A percentile compares a stretch with the other conserved stretches of the same genome.
Conservation (phyloP, 1,140 invertebrate species). For the Laupala kohalensis region DNA sequence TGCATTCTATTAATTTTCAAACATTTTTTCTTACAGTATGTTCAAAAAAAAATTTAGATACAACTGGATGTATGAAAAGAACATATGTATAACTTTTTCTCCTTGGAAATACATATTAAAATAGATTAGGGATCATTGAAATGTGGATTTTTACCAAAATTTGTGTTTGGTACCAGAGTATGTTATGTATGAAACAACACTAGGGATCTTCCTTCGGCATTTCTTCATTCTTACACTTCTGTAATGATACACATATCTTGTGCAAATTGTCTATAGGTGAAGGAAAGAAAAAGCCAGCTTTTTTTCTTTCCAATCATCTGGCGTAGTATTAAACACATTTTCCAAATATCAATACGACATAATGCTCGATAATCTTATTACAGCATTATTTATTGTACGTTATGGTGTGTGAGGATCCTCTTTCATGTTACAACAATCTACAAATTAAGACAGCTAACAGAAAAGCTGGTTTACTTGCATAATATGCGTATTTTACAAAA, state of each 20-base stretch:
- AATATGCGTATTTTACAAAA: neutral
- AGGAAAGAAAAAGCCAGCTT: no score
- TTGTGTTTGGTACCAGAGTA: neutral
- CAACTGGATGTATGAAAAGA: neutral
- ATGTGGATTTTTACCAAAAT: neutral
- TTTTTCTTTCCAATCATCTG: no score
- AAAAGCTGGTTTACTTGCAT: no score
- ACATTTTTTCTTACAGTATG: neutral
- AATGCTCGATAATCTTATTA: no score
- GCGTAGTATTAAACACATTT: no score
- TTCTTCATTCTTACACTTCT: neutral
- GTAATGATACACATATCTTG: neutral
- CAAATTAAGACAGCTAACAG: neutral
- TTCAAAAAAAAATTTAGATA: neutral
- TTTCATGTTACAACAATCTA: neutral
- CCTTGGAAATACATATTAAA: neutral
- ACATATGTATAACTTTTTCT: neutral
- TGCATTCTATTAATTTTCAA: neutral
- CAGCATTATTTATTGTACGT: neutral
- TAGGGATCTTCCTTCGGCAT: neutral
- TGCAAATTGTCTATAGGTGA: neutral
- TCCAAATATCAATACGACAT: no score
- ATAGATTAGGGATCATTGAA: neutral
- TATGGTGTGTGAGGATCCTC: neutral
- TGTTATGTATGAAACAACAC: neutral